Evolutionary conservation across 2,797 vertebrate species (phyloP), one percentile per base, ranked within the genome.

Genomic region (Acestrorhynchus altus): DNA sequence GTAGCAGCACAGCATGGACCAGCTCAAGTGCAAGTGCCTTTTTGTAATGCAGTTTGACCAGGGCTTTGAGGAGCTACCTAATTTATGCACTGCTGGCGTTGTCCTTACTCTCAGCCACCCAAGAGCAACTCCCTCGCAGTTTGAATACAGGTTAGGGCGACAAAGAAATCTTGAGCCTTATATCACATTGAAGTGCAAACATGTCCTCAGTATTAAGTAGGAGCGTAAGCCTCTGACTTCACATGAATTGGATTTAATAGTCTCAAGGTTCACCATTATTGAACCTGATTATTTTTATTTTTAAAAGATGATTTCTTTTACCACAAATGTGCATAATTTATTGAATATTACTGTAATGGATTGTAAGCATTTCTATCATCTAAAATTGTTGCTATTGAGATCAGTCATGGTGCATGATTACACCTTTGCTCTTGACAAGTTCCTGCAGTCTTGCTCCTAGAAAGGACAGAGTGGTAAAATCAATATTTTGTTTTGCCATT

Each of bases 401-500:
- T 56, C 10, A 24, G 2, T 24, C 52, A 24, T 54, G 10, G 10
- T 24, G 10, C 20, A 11, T 22, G 22, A 22, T 24, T 54, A 18
- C 52, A 22, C 52, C 39, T 13, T 4, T 44, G 39, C 18, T 35
- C 3, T 8, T 1, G 6, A 15, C 1, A 24, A 64, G 39, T 44
- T 22, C 39, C 39, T 22, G 8, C n/a, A 39, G 16, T 20, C 24
- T 28, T 26, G 31, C 31, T 35, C 18, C 18, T 20, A 22, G 40
- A 35, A 22, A 24, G 40, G 40, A 35, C 18, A 7, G 42, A 64
- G 4, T 24, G 42, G 35, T 11, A 12, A 9, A 2, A 15, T 44
- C n/a, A 12, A 18, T 64, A 52, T 74, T 35, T 74, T 49, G 2
- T 72, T 49, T 74, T 64, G 72, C 20, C 51, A 31, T 51, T 49